Base-by-base conservation (phyloP, 2,888 invertebrate species). In the Cheilosia grossa region DNA sequence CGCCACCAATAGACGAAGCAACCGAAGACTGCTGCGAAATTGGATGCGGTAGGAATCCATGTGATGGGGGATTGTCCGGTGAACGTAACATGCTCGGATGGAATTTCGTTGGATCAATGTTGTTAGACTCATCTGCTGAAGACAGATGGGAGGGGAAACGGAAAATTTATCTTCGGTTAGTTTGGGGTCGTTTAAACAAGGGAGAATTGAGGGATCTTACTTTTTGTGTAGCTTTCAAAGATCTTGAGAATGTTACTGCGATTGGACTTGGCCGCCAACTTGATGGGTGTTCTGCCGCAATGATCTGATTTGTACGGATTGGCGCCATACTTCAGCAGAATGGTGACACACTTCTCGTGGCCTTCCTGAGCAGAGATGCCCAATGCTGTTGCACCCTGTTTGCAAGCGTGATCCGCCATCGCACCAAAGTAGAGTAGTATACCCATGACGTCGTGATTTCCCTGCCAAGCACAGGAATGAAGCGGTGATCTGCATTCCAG, bases 361-460 rank as follows among this genome's bases (percentile, higher is more conserved):
- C 98, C 98, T 91, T 98, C 98, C 91, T 98, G 98, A 0, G 98
- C 97, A 0, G 98, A 98, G 77, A 99, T 98, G 88, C 98, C 96
- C 82, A 99, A 93, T 9, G 98, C 98, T 15, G 98, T 98, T 58
- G 98, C 98, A 24, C 98, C 98, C 93, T 98, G 98, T 89, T 97
- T 97, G 91, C 98, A 98, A 0, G 97, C 96, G 88, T 98, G 98
- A 92, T 98, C 95, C 19, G 97, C 96, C 73, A 94, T 91, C 0
- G 98, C 98, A 5, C 97, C 97, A 88, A 95, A 95, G 89, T 95
- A 95, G 54, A 98, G 93, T 15, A 97, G 92, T 47, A 97, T 93
- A 78, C 95, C 94, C 87, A 98, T 97, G 49, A 97, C 97, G 61
- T 95, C 94, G 47, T 95, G 94, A 89, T 98, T 97, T 0, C 98